Evolutionary conservation across 2,888 invertebrate genomes (phyloP), one percentile per base, ranked within the genome.

Genomic region (Ornithoptera priamus): DNA sequence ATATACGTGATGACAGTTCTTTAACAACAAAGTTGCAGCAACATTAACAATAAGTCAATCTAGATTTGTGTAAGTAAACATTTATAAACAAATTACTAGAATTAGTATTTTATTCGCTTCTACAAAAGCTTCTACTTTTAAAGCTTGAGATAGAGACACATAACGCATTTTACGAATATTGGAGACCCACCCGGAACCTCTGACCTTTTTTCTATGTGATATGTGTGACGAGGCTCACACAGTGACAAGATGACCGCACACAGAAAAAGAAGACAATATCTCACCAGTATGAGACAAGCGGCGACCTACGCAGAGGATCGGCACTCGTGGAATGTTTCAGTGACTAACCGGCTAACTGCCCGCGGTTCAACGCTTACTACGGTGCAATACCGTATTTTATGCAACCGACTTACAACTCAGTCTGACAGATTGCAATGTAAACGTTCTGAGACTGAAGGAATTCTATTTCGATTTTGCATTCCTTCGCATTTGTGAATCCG

Each of bases 271-370:
- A 57, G 50, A 17, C 61, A 65, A 69, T 69, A 66, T 50, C 62
- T 58, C 58, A 53, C 17, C 39, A 46, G 46, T n/a, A 64, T 57
- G 46, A 50, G 61, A 65, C 46, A 66, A 75, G 75, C 76, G 70
- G 67, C 73, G 74, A 74, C 72, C 76, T 73, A 69, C 72, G 73
- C 82, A 82, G 81, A 78, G 81, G 83, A 85, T 85, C 79, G 88
- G 87, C 82, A 81, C 81, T 82, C 83, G 56, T 78, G 84, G 88
- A 90, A 90, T 90, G 89, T 86, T 86, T 85, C 87, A 87, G 86
- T 90, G 90, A 90, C 86, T 90, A 90, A 90, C 87, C 87, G 65
- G 72, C 71, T 76, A 84, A 82, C 80, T 80, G 85, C 83, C 83
- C 80, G 79, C 77, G 78, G 80, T 80, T 80, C 71, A 76, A 78